phyloP scores from a whole-genome alignment of 2,888 invertebrate species.

The Tolmerus cingulatus region DNA sequence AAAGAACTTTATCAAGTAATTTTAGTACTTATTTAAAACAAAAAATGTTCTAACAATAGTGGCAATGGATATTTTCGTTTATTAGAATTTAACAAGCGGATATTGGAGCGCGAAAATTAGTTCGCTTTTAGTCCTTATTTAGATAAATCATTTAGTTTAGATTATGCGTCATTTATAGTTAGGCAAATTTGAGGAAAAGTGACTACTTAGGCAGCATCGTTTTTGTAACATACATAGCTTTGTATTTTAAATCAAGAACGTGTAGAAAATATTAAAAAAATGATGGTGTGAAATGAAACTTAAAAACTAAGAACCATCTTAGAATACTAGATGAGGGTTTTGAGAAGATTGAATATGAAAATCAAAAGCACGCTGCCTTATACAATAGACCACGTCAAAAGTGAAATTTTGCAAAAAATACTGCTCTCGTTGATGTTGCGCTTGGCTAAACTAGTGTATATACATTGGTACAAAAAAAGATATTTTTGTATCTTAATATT shows the following conservation, averaged over 20 bases:
- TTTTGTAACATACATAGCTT: neutral
- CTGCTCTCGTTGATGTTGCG: too few relatives aligned
- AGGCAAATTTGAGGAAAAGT: neutral
- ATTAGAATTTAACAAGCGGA: too few relatives aligned
- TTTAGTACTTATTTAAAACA: too few relatives aligned
- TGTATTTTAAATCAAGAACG: neutral
- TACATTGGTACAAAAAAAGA: too few relatives aligned
- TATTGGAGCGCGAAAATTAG: neutral
- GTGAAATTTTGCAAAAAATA: neutral
- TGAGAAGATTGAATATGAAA: neutral
- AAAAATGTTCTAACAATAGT: too few relatives aligned
- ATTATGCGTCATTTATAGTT: neutral
- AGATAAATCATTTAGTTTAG: neutral
- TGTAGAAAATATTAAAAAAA: neutral
- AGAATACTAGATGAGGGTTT: neutral
- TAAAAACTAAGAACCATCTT: neutral
- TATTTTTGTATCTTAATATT: too few relatives aligned
- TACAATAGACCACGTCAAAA: neutral
- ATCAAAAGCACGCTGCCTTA: neutral
- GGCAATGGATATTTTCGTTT: too few relatives aligned
- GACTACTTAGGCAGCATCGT: neutral
- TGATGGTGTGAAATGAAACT: neutral
- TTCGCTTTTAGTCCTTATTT: neutral
- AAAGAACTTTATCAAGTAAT: too few relatives aligned
- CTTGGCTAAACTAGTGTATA: too few relatives aligned